Conservation (phyloP, 2,797 vertebrate species). For the Apodemus agrarius region DNA sequence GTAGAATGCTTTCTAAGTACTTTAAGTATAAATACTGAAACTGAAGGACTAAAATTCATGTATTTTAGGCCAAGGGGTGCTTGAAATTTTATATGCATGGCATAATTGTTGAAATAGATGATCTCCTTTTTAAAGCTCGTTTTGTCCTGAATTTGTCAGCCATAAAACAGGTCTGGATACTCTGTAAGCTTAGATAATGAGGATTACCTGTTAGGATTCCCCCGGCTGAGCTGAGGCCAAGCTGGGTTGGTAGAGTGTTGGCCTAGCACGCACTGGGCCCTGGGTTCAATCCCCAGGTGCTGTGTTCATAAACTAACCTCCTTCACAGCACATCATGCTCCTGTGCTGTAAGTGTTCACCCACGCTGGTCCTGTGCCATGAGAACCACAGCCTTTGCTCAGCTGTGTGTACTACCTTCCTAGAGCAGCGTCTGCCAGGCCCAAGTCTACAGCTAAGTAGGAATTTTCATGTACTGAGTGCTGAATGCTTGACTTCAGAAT, state of each 20-base stretch:
- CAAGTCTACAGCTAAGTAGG: background rate
- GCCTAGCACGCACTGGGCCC: background rate
- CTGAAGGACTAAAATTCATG: conserved; percentile 20
- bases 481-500: conserved; percentile 16
- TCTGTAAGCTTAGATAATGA: conserved; percentile 10
- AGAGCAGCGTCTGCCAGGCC: background rate
- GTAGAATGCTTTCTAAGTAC: background rate
- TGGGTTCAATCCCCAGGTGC: background rate
- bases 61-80: background rate
- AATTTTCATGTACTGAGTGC: background rate
- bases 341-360: background rate
- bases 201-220: background rate
- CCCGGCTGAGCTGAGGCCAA: background rate
- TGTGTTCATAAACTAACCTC: background rate
- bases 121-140: background rate
- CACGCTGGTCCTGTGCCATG: background rate
- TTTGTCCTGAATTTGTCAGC: background rate
- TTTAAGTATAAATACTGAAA: conserved; percentile 20
- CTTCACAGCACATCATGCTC: background rate
- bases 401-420: background rate
- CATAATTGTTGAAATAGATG: background rate
- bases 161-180: conserved; percentile 1
- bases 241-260: too few species aligned
- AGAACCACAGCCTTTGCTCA: background rate
- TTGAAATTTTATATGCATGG: conserved; percentile 1